Evolutionary conservation across 2,888 invertebrate species (phyloP), one percentile per base, ranked within the genome.

Genomic region (Pandemis heparana): DNA sequence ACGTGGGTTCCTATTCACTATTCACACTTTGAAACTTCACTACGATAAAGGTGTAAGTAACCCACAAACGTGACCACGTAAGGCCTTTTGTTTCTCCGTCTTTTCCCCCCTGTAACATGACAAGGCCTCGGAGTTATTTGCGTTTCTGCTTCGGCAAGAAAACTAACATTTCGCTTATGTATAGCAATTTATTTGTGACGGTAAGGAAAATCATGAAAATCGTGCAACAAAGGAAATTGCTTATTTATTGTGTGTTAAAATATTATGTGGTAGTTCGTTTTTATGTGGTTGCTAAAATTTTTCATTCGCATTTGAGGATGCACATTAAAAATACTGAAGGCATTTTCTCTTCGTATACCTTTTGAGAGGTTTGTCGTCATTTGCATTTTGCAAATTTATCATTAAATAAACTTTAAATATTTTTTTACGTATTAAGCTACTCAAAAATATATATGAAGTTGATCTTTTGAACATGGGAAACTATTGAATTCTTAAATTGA

Each of bases 81-180:
- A 7, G 51, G 0, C 61, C n/a, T 66, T 71, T 53, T 39, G 61
- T 41, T 61, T 53, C 16, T 32, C 8, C 23, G 12, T 7, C 32
- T 43, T 61, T 43, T 18, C 18, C 48, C 60, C 23, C 23, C 23
- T 32, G 60, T 5, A 61, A 68, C 67, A 10, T 59, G 67, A 71
- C 41, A 53, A 43, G n/a, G 59, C 46, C 56, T 63, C 63, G 51
- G 48, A 53, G 32, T 67, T 71, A 66, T 71, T 71, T 71, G 66
- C 41, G 66, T 66, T 71, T 71, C 48, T 65, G 61, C 41, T 51
- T 51, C 41, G 39, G 32, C n/a, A 41, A 38, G 16, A 18, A 61
- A 67, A 67, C 51, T 53, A 67, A 62, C 41, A 32, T 23, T 62
- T 53, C 62, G 41, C 60, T 53, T 61, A 60, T 51, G 39, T 41